Evolutionary conservation across 2,888 invertebrate species (phyloP).

Genomic region (Hipparchia semele): DNA sequence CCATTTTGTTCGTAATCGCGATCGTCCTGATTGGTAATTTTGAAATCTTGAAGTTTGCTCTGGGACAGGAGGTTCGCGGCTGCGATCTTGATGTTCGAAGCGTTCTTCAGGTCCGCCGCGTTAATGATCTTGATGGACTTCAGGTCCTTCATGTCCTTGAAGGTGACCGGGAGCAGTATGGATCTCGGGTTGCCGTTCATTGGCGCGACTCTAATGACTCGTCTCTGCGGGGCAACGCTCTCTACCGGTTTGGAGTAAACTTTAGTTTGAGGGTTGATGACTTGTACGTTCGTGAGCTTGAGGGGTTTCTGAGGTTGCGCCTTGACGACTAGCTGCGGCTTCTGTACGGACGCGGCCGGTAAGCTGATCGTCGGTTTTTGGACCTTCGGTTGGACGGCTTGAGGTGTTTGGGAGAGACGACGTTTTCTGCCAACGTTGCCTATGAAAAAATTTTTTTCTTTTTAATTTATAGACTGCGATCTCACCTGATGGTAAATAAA

Average conservation of each 20-base stretch:
- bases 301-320: constrained; percentile 74
- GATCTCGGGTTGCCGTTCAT: constrained; percentile 84
- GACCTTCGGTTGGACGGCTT: constrained; percentile 70
- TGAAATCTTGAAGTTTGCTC: constrained; percentile 71
- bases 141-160: constrained; percentile 87
- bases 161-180: constrained; percentile 87
- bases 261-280: constrained; percentile 67
- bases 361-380: constrained; percentile 69
- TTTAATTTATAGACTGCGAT: too few relatives aligned
- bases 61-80: constrained; percentile 78
- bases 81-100: constrained; percentile 79
- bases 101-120: constrained; percentile 82
- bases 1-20: constrained; percentile 68
- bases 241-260: constrained; percentile 77
- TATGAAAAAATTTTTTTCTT: constrained; percentile 42
- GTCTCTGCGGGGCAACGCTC: constrained; percentile 69
- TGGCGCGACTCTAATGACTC: constrained; percentile 73
- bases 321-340: constrained; percentile 73
- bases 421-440: constrained; percentile 73
- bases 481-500: too few relatives aligned
- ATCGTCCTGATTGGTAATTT: constrained; percentile 63
- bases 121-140: constrained; percentile 89
- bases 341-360: constrained; percentile 56
- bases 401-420: constrained; percentile 71
- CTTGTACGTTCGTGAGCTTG: constrained; percentile 74